Evolutionary conservation across 2,888 invertebrate species (phyloP).

Genomic region (Oxytorus armatus): DNA sequence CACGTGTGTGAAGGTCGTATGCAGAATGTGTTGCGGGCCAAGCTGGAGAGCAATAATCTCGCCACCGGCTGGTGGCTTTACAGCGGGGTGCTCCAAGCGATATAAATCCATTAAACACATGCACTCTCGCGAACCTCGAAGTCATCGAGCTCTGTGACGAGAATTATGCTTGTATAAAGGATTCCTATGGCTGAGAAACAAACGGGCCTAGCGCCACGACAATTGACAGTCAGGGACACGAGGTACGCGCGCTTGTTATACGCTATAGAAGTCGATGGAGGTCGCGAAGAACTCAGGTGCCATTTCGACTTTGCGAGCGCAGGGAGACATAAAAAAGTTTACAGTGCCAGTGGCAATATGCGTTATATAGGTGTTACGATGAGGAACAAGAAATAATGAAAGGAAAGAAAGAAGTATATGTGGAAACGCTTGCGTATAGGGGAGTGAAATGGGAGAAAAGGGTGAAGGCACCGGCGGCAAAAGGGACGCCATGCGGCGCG

Average conservation of each 20-base stretch:
- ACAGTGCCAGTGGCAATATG: constrained; percentile 10
- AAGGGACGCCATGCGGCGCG: constrained; percentile 18
- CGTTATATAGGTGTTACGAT: neutral
- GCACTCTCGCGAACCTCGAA: constrained; percentile 56
- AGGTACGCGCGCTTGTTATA: too few species aligned
- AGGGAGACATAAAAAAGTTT: constrained; percentile 41
- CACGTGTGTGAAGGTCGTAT: constrained; percentile 38
- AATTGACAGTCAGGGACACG: neutral
- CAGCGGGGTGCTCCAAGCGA: constrained; percentile 59
- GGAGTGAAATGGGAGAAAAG: constrained; percentile 18
- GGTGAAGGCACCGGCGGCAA: neutral
- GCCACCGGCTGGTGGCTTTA: constrained; percentile 55
- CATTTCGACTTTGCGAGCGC: too few species aligned
- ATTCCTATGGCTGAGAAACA: neutral
- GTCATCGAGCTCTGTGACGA: constrained; percentile 38
- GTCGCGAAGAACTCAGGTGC: too few species aligned
- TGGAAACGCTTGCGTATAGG: neutral
- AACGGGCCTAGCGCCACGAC: neutral
- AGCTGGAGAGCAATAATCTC: constrained; percentile 64
- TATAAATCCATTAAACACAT: constrained; percentile 69
- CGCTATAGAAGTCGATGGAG: too few species aligned
- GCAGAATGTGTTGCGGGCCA: constrained; percentile 32
- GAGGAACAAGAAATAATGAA: neutral
- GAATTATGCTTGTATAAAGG: constrained; percentile 19
- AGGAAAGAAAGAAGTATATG: constrained; percentile 8